Base-by-base conservation (phyloP, 1,140 invertebrate genomes). In the Hyposmocoma kahamanoa region DNA sequence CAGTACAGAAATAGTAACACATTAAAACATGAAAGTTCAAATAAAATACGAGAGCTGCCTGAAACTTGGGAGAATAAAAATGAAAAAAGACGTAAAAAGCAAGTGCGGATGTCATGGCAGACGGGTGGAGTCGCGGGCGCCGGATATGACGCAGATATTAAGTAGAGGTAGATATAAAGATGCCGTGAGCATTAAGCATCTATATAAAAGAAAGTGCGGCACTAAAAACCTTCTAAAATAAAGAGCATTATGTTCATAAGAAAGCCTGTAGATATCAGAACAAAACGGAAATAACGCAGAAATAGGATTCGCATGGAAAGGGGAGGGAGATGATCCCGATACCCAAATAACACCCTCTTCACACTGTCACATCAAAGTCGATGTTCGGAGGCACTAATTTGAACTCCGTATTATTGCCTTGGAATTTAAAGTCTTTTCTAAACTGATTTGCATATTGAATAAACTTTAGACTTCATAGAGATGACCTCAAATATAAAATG, bases 81-180 rank as follows among this genome's bases (percentile, higher is more conserved):
- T 52, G 56, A 61, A 59, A 64, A 64, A 15, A 62, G 56, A 46
- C 48, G 59, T 70, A 63, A 78, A 78, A 72, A 67, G 53, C 63
- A 60, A 73, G 61, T 67, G 59, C 66, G 65, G 67, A 63, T 63
- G 63, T 66, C 61, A 56, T 51, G 47, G 45, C 51, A 53, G 45
- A 28, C 55, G 36, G 56, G 26, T 39, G 38, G 50, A 52, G 47
- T 47, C 39, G 34, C 15, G 48, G 13, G 32, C 20, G 47, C 54
- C 62, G 56, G 62, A 60, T 54, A 44, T 54, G 36, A 54, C 50
- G 54, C 59, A 67, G 56, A 60, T 65, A 56, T 47, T 56, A 51
- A 56, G 44, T 36, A 46, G 47, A 58, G 42, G 50, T 50, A 34
- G 50, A 46, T 52, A 26, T 26, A 26, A 26, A 26, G 11, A 5